Percentiles rank a stretch among this genome's conserved stretches.
These are phyloP conservation scores for Bombus ignitus DNA, from an alignment of 1,140 invertebrate genomes.

Conservation along the genomic window DNA sequence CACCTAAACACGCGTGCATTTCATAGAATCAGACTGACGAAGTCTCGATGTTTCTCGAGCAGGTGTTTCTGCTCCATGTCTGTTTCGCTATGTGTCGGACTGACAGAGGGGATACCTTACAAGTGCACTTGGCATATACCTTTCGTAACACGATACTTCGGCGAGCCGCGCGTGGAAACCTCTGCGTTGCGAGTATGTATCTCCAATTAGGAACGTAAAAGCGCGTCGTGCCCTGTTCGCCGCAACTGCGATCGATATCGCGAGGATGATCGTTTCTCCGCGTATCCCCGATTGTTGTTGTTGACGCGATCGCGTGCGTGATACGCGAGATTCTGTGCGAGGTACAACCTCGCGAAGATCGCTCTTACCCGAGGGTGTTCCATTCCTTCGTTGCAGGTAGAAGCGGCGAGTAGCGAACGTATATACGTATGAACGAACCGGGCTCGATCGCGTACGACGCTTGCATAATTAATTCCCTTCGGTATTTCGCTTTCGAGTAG, in stretches of 20 bases:
- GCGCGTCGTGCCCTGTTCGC: neutral
- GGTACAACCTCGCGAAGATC: neutral
- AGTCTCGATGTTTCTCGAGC: neutral
- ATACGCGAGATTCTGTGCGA: neutral
- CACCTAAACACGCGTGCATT: neutral
- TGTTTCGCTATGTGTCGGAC: slow-evolving; percentile 32
- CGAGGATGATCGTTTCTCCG: neutral
- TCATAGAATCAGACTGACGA: neutral
- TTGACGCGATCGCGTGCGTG: neutral
- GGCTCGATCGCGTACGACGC: slow-evolving; percentile 13
- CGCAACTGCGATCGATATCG: slow-evolving; percentile 27
- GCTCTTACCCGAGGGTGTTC: no score
- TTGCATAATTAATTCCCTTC: slow-evolving; percentile 31
- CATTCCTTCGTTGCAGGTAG: no score
- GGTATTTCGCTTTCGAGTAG: slow-evolving; percentile 18
- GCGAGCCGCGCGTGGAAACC: slow-evolving; percentile 53
- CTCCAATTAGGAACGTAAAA: slow-evolving; percentile 52
- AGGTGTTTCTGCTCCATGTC: slow-evolving; percentile 22
- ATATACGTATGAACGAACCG: neutral
- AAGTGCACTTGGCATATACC: slow-evolving; percentile 54
- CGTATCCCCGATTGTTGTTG: neutral
- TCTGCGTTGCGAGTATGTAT: slow-evolving; percentile 39
- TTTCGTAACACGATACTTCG: slow-evolving; percentile 61
- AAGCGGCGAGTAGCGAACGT: neutral
- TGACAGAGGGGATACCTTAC: slow-evolving; percentile 42